Evolutionary conservation across 1,140 invertebrate species (phyloP).

Genomic region (Galleria mellonella): DNA sequence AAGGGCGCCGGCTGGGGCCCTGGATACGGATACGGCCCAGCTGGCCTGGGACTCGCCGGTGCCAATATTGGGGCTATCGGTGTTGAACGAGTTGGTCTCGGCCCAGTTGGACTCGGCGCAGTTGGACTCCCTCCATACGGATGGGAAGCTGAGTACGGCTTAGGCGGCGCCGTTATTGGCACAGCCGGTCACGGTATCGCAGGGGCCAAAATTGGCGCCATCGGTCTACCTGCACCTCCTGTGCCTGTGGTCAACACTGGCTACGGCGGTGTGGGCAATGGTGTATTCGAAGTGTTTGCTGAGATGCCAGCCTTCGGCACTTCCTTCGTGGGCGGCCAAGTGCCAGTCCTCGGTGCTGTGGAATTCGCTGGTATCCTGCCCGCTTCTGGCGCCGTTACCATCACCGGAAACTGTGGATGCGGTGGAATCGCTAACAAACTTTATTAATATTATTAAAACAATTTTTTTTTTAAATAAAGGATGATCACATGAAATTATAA

Average conservation of each 20-base stretch:
- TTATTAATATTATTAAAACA: too few relatives aligned
- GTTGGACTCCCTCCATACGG: slow-evolving; percentile 1
- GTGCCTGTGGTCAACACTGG: too few relatives aligned
- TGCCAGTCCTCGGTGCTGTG: slow-evolving; percentile 20
- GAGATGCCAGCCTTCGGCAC: slow-evolving; percentile 14
- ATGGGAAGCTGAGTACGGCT: neutral
- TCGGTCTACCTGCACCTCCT: neutral
- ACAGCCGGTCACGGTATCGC: slow-evolving; percentile 8
- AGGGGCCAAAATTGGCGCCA: neutral
- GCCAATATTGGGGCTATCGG: neutral
- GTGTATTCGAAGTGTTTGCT: slow-evolving; percentile 9
- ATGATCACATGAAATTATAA: too few relatives aligned
- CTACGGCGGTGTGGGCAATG: slow-evolving; percentile 9
- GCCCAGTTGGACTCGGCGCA: too few relatives aligned
- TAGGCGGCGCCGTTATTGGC: slow-evolving; percentile 7
- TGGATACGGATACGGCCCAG: neutral
- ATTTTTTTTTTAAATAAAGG: too few relatives aligned
- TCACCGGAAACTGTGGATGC: slow-evolving; percentile 15
- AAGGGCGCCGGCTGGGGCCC: neutral
- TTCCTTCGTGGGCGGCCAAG: slow-evolving; percentile 12
- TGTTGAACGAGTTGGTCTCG: slow-evolving; percentile 8
- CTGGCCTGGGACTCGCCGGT: neutral
- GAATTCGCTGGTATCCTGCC: slow-evolving; percentile 11
- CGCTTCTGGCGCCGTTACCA: slow-evolving; percentile 15
- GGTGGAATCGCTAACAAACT: slow-evolving; percentile 10